Conservation (phyloP, 2,888 invertebrate genomes). For the Drosophila nr. fundita region DNA sequence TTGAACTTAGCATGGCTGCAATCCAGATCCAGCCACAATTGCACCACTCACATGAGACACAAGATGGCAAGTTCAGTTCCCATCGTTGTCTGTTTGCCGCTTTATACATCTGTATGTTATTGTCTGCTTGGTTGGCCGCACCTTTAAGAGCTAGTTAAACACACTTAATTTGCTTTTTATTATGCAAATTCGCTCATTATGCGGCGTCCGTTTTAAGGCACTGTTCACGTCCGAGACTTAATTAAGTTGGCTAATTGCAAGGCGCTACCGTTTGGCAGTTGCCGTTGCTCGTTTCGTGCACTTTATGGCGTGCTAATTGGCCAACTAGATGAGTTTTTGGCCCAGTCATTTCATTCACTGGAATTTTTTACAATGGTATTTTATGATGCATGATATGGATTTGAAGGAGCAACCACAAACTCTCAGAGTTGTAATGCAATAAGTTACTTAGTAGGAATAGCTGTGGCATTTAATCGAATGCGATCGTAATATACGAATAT, state of each 20-base stretch:
- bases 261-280: conserved; percentile 68
- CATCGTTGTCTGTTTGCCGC: conserved; percentile 17
- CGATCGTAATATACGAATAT: not conserved
- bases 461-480: not conserved
- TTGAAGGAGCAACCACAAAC: not conserved
- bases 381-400: conserved; percentile 40
- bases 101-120: conserved; percentile 1
- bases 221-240: conserved; percentile 58
- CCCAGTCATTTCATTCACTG: conserved; percentile 18
- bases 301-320: conserved; percentile 71
- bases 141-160: conserved; percentile 55
- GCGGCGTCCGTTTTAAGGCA: conserved; percentile 41
- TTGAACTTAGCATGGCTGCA: conserved; percentile 53
- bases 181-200: conserved; percentile 75
- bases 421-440: not conserved
- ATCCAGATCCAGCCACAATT: conserved; percentile 32
- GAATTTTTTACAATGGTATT: conserved; percentile 9
- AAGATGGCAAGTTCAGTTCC: conserved; percentile 40
- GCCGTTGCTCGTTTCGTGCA: conserved; percentile 32
- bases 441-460: not conserved
- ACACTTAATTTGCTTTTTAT: conserved; percentile 66
- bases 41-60: conserved; percentile 13
- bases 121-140: conserved; percentile 35
- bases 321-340: conserved; percentile 30
- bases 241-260: conserved; percentile 70